Evolutionary conservation across 2,113 vertebrate species (phyloP).

Genomic region (Stegostoma tigrinum): DNA sequence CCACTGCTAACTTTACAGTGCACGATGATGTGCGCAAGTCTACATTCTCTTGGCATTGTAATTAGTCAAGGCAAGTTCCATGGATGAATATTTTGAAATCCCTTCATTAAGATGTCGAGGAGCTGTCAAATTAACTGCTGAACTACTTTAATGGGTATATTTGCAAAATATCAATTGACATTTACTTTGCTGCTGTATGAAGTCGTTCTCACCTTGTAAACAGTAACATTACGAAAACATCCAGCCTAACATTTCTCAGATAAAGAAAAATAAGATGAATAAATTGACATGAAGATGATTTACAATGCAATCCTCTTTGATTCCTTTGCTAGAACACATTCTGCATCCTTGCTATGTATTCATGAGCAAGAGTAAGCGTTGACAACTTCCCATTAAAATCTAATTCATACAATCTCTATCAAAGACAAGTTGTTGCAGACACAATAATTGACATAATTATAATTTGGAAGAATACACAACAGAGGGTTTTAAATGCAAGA

Average conservation of each 20-base stretch:
- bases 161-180: not conserved
- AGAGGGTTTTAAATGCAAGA: not conserved
- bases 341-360: not conserved
- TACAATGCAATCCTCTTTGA: not conserved
- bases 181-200: not conserved
- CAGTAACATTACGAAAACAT: not conserved
- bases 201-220: not conserved
- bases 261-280: not conserved
- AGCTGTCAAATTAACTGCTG: not conserved
- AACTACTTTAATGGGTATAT: not conserved
- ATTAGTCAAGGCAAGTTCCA: not conserved
- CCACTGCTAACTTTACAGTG: not conserved
- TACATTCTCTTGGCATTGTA: not conserved
- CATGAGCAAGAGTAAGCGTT: not conserved
- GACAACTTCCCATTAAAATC: conserved; percentile 6
- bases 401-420: not conserved
- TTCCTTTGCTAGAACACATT: not conserved
- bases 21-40: not conserved
- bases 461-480: not conserved
- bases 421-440: not conserved
- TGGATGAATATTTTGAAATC: not conserved
- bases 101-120: not conserved
- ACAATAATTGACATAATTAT: not conserved
- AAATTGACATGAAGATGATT: not conserved
- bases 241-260: not conserved